Evolutionary conservation across 2,113 vertebrate species (phyloP), one percentile per base, ranked within the genome.

Genomic region (Dipodomys ordii): DNA sequence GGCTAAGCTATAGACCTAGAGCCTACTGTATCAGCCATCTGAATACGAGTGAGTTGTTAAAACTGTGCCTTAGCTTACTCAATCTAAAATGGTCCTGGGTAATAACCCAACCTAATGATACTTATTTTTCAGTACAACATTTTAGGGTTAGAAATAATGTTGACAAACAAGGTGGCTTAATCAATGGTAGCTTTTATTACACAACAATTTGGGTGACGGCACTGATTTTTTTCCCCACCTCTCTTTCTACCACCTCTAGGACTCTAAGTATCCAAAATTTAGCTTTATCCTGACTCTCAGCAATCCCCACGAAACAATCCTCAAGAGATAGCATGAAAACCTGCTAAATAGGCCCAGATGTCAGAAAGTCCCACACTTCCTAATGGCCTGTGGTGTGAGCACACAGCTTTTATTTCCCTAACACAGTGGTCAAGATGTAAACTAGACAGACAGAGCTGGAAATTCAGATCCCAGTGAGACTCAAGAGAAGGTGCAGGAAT

Each of bases 381-480:
- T 8, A 3, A 5, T 28, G 30, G 16, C 12, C 65, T 0, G 2
- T 53, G 68, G 10, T 0, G 0, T 2, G 72, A 44, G 22, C 23
- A 89, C 39, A 0, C 83, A 83, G 93, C 71, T 88, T 91, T 90
- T 62, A 60, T 30, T 81, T 94, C 86, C 83, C 82, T 97, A 94
- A 95, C 67, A 62, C 0, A 0, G 28, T 30, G 86, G 95, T 94
- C 27, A 0, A 86, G 39, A 72, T 6, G 0, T 3, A 0, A 83
- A 62, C 92, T 35, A 27, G 2, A 68, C 16, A 16, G 89, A 60
- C 69, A 87, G 62, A 11, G 1, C 69, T 32, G n/a, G 1, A 88
- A 30, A 76, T 0, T 15, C 1, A 0, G 82, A 82, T 78, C 81
- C 6, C 30, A 3, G 78, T 71, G n/a, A 0, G 71, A 89, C 74